Evolutionary conservation across 2,113 vertebrate genomes (phyloP).

Genomic region (Nothobranchius furzeri): DNA sequence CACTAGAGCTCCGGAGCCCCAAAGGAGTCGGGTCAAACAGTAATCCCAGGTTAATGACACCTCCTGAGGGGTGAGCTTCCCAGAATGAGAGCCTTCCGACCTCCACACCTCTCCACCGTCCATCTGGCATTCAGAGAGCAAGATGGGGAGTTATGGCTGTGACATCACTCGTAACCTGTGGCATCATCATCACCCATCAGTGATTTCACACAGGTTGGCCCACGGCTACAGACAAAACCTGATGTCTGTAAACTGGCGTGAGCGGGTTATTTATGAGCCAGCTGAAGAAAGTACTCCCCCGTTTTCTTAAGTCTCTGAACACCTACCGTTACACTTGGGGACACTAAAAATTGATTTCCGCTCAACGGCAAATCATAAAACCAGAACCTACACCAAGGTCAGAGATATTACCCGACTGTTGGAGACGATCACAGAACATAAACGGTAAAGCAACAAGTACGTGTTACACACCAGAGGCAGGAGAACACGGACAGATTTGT

Average conservation of each 20-base stretch:
- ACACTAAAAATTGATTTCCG: constrained; percentile 77
- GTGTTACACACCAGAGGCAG: constrained; percentile 11
- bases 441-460: constrained; percentile 56
- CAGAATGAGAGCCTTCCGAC: constrained; percentile 72
- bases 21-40: constrained; percentile 65
- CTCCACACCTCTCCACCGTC: constrained; percentile 71
- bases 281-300: constrained; percentile 67
- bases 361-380: constrained; percentile 67
- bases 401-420: constrained; percentile 53
- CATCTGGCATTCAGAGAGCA: constrained; percentile 72
- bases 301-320: constrained; percentile 63
- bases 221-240: constrained; percentile 66
- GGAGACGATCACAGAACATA: constrained; percentile 31
- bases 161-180: constrained; percentile 80
- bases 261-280: constrained; percentile 70
- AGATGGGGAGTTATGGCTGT: constrained; percentile 73
- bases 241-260: constrained; percentile 66
- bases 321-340: constrained; percentile 57
- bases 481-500: constrained; percentile 20
- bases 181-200: constrained; percentile 78
- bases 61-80: constrained; percentile 77
- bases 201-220: constrained; percentile 68
- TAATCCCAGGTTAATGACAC: constrained; percentile 83
- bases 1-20: constrained; percentile 55
- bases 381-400: constrained; percentile 55